These are phyloP conservation scores for Furcifer pardalis DNA, from an alignment of 2,797 vertebrate genomes.

Conservation along the genomic window DNA sequence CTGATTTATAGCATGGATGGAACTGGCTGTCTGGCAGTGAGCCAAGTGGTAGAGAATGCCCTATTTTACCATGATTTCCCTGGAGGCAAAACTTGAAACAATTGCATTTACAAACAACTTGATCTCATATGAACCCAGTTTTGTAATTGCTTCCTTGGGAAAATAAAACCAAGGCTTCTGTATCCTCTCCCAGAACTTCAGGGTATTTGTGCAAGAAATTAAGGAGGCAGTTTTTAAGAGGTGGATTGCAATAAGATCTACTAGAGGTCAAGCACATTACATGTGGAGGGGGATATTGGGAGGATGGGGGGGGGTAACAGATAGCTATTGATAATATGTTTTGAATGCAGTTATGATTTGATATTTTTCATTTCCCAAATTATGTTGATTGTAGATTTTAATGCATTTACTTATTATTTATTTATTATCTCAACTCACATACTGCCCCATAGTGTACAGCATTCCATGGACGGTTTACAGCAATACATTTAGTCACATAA, in stretches of 20 bases:
- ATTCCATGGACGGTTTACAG: no score
- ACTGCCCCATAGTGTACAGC: no score
- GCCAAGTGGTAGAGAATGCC: slow-evolving; percentile 40
- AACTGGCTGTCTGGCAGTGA: slow-evolving; percentile 40
- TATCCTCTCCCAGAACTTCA: slow-evolving; percentile 63
- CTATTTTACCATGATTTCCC: slow-evolving; percentile 67
- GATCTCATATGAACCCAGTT: slow-evolving; percentile 71
- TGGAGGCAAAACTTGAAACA: slow-evolving; percentile 63
- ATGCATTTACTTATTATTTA: no score
- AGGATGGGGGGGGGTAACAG: neutral
- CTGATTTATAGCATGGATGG: slow-evolving; percentile 54
- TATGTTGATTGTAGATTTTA: neutral
- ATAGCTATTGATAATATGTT: neutral
- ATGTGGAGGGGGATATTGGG: neutral
- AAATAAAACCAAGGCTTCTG: slow-evolving; percentile 64
- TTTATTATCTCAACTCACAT: no score
- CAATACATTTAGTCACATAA: no score
- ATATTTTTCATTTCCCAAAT: neutral
- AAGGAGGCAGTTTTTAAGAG: slow-evolving; percentile 34
- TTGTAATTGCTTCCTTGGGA: slow-evolving; percentile 73
- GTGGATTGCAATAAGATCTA: neutral
- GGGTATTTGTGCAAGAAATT: slow-evolving; percentile 52
- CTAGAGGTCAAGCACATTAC: neutral
- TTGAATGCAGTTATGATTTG: neutral
- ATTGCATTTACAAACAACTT: slow-evolving; percentile 73